Conservation (phyloP, 2,888 invertebrate genomes). For the Spisula subtruncata region DNA sequence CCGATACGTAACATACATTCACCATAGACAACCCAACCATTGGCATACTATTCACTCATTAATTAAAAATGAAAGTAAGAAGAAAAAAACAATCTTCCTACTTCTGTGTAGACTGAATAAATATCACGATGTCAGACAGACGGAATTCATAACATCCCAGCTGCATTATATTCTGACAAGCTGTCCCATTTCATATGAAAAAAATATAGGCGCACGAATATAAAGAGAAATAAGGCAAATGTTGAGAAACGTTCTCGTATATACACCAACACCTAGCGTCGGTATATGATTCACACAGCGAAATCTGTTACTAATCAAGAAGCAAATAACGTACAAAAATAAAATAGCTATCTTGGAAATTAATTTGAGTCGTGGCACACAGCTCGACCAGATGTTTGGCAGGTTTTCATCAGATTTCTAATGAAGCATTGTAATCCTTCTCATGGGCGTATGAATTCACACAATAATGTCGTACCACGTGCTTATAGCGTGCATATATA, state of each 20-base stretch:
- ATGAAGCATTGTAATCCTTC: constrained; percentile 55
- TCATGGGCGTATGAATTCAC: constrained; percentile 6
- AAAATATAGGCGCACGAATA: not conserved
- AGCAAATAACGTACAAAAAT: constrained; percentile 44
- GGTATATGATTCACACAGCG: constrained; percentile 27
- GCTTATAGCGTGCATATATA: not conserved
- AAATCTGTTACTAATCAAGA: constrained; percentile 47
- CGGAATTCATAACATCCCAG: not conserved
- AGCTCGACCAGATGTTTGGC: constrained; percentile 56
- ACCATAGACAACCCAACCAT: not conserved
- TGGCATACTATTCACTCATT: not conserved
- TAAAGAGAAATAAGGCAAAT: constrained; percentile 3
- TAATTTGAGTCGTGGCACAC: constrained; percentile 51
- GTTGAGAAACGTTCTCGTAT: not conserved
- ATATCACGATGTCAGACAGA: not conserved
- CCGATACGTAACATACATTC: too few relatives aligned
- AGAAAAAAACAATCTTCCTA: not conserved
- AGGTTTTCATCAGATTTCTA: constrained; percentile 60
- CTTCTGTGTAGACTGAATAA: not conserved
- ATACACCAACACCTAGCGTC: constrained; percentile 15
- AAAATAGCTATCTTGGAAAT: constrained; percentile 54
- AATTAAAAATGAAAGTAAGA: not conserved
- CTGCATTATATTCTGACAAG: not conserved
- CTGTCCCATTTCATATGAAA: not conserved
- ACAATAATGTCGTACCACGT: not conserved